Conservation (phyloP, 2,113 vertebrate species). For the Pelusios castaneus region DNA sequence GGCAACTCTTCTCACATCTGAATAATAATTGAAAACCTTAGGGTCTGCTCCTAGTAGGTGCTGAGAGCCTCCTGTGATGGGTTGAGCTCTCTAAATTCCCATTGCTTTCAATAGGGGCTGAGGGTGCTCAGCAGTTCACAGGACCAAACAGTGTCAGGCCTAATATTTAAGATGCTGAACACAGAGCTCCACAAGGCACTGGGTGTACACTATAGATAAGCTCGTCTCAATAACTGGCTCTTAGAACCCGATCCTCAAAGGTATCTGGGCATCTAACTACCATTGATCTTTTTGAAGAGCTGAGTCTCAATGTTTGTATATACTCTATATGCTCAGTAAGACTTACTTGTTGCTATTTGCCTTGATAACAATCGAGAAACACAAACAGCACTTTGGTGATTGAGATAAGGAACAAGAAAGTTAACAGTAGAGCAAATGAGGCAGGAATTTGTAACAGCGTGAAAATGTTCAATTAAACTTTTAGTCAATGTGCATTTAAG, state of each 20-base stretch:
- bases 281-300: not conserved
- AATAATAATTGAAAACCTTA: not conserved
- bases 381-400: not conserved
- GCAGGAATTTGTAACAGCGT: not conserved
- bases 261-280: not conserved
- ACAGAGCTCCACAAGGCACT: not conserved
- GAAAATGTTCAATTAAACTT: not conserved
- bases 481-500: not conserved
- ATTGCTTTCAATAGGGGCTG: not conserved
- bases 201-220: not conserved
- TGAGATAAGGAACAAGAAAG: not conserved
- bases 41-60: not conserved
- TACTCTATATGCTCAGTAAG: too few species aligned
- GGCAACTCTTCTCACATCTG: not conserved
- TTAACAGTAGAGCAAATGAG: not conserved
- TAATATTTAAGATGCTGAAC: not conserved
- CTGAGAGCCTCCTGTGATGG: not conserved
- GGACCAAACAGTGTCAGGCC: not conserved
- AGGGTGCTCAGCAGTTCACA: not conserved
- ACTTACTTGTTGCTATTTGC: not conserved
- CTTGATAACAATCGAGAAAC: fast-evolving
- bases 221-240: not conserved
- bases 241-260: not conserved
- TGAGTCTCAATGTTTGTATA: too few species aligned
- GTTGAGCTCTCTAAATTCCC: not conserved